A percentile compares a stretch with the other conserved stretches of the same genome.
These are phyloP conservation scores for Ibycter americanus DNA, from an alignment of 2,797 vertebrate species.

Conservation along the genomic window DNA sequence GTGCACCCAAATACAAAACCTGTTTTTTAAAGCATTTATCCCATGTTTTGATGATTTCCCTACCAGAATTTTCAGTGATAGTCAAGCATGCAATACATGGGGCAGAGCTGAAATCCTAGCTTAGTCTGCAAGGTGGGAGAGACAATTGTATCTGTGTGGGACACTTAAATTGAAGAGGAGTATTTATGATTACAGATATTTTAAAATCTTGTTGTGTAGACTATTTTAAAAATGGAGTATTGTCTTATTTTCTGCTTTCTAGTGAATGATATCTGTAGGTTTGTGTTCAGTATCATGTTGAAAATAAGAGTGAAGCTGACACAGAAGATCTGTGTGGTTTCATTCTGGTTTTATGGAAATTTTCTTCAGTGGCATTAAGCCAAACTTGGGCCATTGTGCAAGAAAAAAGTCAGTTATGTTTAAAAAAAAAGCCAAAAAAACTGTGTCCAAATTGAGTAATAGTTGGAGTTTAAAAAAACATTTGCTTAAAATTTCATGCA, in stretches of 20 bases:
- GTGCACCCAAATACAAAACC: not conserved
- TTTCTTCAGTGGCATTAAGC: not conserved
- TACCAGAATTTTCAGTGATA: not conserved
- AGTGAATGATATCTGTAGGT: not conserved
- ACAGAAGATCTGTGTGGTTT: not conserved
- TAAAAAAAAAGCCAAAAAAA: not conserved
- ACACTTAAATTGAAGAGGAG: not conserved
- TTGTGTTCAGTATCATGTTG: not conserved
- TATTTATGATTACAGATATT: not conserved
- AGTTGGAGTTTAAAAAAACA: not conserved
- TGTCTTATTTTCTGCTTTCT: not conserved
- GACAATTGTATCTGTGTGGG: not conserved
- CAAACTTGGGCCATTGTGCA: not conserved
- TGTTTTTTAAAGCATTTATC: not conserved
- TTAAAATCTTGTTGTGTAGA: not conserved
- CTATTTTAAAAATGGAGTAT: not conserved
- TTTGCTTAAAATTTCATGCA: constrained; percentile 60
- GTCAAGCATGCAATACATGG: not conserved
- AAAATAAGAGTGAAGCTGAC: not conserved
- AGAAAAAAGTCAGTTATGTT: not conserved
- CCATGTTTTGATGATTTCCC: not conserved
- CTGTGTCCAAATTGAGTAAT: not conserved
- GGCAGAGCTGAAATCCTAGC: not conserved
- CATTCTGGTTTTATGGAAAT: not conserved
- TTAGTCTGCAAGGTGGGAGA: not conserved